A percentile compares a stretch with the other conserved stretches of the same genome.
These are phyloP conservation scores for Pithys albifrons DNA, from an alignment of 2,113 vertebrate species.

Conservation along the genomic window DNA sequence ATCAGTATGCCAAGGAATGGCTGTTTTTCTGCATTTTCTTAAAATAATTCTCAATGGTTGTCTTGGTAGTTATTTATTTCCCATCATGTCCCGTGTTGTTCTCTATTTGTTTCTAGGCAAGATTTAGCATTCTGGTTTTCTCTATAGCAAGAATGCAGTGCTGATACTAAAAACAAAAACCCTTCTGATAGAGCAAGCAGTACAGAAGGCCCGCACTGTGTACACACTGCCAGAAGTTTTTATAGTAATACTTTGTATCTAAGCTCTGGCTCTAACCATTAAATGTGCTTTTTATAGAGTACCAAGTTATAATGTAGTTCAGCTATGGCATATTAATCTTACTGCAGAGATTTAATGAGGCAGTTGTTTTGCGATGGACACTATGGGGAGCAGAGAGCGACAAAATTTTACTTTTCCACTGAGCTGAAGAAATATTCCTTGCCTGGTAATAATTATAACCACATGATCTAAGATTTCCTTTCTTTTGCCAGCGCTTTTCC, in stretches of 20 bases:
- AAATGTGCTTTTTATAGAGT: slow-evolving; percentile 87
- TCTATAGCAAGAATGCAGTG: slow-evolving; percentile 37
- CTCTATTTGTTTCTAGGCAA: neutral
- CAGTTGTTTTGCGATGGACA: slow-evolving; percentile 90
- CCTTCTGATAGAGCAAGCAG: slow-evolving; percentile 48
- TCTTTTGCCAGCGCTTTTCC: slow-evolving; percentile 81
- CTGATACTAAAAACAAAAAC: slow-evolving; percentile 42
- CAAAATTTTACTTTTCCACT: slow-evolving; percentile 90
- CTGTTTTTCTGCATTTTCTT: slow-evolving; percentile 16
- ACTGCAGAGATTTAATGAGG: slow-evolving; percentile 95
- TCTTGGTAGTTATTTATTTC: slow-evolving; percentile 31
- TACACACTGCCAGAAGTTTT: slow-evolving; percentile 77
- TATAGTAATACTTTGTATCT: slow-evolving; percentile 84
- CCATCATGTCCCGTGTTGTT: neutral
- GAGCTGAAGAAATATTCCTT: slow-evolving; percentile 84
- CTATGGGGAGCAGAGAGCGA: slow-evolving; percentile 87
- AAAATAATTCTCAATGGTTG: slow-evolving; percentile 28
- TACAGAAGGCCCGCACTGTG: slow-evolving; percentile 61
- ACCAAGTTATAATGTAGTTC: slow-evolving; percentile 86
- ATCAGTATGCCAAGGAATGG: slow-evolving; percentile 16
- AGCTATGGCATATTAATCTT: slow-evolving; percentile 87
- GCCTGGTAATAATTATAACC: slow-evolving; percentile 95
- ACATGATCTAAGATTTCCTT: slow-evolving; percentile 87
- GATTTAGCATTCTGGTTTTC: slow-evolving; percentile 26
- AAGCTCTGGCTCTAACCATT: slow-evolving; percentile 81